phyloP scores from a whole-genome alignment of 1,140 invertebrate species.

The Heliconius hermathena region DNA sequence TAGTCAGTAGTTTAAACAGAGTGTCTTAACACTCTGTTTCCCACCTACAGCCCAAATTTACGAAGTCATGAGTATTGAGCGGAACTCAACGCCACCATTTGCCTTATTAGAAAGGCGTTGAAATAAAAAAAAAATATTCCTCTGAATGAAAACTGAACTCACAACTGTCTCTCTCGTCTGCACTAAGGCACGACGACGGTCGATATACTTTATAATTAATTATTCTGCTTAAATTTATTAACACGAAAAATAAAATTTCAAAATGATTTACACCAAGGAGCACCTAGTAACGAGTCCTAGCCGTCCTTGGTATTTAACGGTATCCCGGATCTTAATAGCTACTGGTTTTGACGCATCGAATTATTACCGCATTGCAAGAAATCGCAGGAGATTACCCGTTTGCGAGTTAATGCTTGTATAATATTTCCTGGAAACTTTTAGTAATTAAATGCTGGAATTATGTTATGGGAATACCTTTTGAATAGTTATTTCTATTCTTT shows the following conservation, averaged over 20 bases:
- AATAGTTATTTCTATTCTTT: not conserved
- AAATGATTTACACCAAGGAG: slow-evolving; percentile 22
- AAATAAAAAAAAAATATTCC: too few species aligned
- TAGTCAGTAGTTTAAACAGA: too few species aligned
- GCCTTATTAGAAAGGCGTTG: too few species aligned
- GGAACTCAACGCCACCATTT: too few species aligned
- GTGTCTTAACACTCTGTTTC: too few species aligned
- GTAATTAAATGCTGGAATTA: slow-evolving; percentile 1
- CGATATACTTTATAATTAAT: too few species aligned
- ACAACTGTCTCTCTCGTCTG: too few species aligned
- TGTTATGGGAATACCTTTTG: not conserved
- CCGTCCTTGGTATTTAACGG: slow-evolving; percentile 71
- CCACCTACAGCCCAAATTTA: too few species aligned
- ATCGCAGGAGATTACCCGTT: slow-evolving; percentile 34
- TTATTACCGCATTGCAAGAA: slow-evolving; percentile 49
- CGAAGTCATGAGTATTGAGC: too few species aligned
- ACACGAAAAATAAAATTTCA: not conserved
- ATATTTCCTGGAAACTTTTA: slow-evolving; percentile 21
- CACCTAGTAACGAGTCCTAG: slow-evolving; percentile 39
- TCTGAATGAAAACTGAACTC: too few species aligned
- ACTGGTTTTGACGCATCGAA: slow-evolving; percentile 62
- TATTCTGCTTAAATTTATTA: not conserved
- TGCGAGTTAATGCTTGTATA: slow-evolving; percentile 27
- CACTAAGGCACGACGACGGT: too few species aligned
- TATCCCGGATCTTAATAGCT: slow-evolving; percentile 62